Evolutionary conservation across 2,888 invertebrate genomes (phyloP).

Genomic region (Holacanthella duospinosa): DNA sequence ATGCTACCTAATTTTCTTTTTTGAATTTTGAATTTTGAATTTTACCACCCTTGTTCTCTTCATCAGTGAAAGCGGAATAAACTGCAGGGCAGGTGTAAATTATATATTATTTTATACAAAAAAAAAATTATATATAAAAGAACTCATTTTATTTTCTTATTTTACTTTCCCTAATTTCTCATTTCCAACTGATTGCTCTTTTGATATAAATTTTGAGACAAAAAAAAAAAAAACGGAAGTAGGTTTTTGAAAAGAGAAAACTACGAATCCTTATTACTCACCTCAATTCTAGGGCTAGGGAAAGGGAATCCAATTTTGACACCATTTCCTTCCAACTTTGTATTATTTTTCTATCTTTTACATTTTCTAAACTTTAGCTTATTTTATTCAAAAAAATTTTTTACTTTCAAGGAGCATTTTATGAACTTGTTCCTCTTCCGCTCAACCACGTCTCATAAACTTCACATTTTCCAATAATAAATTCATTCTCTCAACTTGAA

Average conservation of each 20-base stretch:
- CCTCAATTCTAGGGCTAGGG: background rate
- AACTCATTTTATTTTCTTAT: background rate
- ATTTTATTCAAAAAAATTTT: constrained; percentile 2
- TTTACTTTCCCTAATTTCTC: background rate
- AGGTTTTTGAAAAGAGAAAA: background rate
- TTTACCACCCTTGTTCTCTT: no score
- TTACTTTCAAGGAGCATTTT: no score
- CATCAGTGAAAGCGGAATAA: no score
- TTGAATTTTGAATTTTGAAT: no score
- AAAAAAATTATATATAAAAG: no score
- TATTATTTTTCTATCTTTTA: background rate
- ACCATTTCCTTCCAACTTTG: background rate
- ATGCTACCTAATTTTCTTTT: no score
- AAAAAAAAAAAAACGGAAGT: background rate
- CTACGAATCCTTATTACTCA: background rate
- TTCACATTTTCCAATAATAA: background rate
- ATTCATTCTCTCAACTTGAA: background rate
- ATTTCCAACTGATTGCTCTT: background rate
- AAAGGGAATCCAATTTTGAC: background rate
- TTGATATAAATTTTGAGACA: background rate
- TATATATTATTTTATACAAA: no score
- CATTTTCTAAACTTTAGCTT: background rate
- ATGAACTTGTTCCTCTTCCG: background rate
- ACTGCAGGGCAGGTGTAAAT: no score
- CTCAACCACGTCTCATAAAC: background rate